Evolutionary conservation across 2,797 vertebrate species (phyloP), one percentile per base, ranked within the genome.

Genomic region (Fistularia commersonii): DNA sequence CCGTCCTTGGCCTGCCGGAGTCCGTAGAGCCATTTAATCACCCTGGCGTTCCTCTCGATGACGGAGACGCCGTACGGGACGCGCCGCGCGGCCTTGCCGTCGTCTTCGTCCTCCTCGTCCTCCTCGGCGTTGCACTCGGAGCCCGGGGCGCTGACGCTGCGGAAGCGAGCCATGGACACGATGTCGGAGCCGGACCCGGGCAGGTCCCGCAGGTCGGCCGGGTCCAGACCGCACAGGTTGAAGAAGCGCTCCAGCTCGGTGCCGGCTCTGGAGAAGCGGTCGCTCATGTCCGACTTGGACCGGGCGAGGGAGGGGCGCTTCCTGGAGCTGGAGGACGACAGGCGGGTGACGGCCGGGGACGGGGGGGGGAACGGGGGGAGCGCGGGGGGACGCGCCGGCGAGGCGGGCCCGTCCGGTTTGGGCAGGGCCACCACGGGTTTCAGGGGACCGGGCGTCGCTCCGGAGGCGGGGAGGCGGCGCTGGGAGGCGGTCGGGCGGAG

Each of bases 1-100:
- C 33, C 76, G 89, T 93, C 73, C 61, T 91, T 88, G 10, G 89
- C 91, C 62, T 95, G 90, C 1, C 92, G 84, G 56, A 97, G 76
- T 43, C 94, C 93, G 0, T 96, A 98, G 12, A 99, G 84, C 97
- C 97, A 99, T 61, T 98, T 99, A 73, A 99, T 99, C 41, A 98
- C 96, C 0, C 97, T 84, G 7, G 97, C 97, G 0, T 98, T 98
- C 51, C 91, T 92, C 77, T 98, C 96, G 0, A 99, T 91, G 61
- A 96, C 87, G 0, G 97, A 99, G 64, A 99, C 88, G 0, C 93
- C 92, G 0, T 97, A 96, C 6, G 93, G 92, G 34, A 87, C 85
- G 0, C 91, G 91, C 3, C 87, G 87, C 0, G 75, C 57, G 0
- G 66, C 61, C 0, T 90, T 90, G 47, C 80, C 91, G 0, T 83